Base-by-base conservation (phyloP, 2,888 invertebrate genomes). In the Octodonta nipae region DNA sequence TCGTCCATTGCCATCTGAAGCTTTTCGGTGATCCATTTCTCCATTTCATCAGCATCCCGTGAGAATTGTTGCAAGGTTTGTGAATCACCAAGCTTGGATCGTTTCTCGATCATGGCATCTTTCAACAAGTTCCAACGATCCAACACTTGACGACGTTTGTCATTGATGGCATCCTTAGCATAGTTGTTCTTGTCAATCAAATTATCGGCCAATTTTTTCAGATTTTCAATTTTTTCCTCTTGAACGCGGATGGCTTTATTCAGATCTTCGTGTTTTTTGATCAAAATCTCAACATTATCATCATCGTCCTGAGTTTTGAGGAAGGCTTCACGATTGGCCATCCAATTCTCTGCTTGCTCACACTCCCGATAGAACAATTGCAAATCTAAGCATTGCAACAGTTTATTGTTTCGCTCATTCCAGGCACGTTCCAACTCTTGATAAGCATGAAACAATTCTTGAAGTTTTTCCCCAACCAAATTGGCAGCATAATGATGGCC, bases 231-330 rank as follows among this genome's bases (percentile, higher is more conserved):
- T 68, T 99, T 99, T 62, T 99, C 96, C 64, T 98, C 91, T 60
- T 95, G 95, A 2, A 89, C 89, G 55, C 87, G 89, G 58, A 96
- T 96, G 28, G 98, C 96, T 64, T 98, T 92, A 61, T 99, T 96
- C 55, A 99, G 98, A 70, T 98, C 98, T 66, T 99, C 98, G 67
- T 98, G 98, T 60, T 98, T 98, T 71, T 98, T 99, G 57, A 98
- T 98, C 33, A 98, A 72, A 15, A 93, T 91, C 62, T 99, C 98
- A 13, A 99, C 98, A 60, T 95, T 96, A 63, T 96, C 96, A 13
- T 83, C 85, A 50, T 78, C 80, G 46, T 81, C 79, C 52, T 83
- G 81, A 4, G 79, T 73, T 1, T 87, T 82, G 27, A 99, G 71
- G 75, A 96, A 96, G 5, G 93, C 92, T 66, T 98, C 98, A 32